A percentile compares a stretch with the other conserved stretches of the same genome.
These are phyloP conservation scores for Cephus rjabovi DNA, from an alignment of 2,888 invertebrate genomes.

Conservation along the genomic window DNA sequence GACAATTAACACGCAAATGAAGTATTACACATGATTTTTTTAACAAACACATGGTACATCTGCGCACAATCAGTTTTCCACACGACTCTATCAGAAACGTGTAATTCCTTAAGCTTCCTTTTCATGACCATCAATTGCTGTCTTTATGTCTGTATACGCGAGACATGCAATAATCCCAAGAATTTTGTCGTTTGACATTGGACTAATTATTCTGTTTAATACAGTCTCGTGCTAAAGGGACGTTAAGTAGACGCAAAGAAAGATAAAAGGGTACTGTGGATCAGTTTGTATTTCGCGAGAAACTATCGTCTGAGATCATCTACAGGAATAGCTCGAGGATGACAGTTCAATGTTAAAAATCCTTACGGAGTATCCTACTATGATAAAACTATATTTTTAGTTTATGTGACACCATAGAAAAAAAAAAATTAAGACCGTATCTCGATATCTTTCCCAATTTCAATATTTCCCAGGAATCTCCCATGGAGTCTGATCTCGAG, in stretches of 20 bases:
- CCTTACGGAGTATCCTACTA: not conserved
- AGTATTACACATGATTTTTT: slow-evolving; percentile 53
- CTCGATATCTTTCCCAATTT: not conserved
- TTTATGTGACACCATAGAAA: not conserved
- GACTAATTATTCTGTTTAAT: not conserved
- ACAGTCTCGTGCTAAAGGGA: not conserved
- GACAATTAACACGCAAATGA: slow-evolving; percentile 62
- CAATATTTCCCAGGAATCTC: not conserved
- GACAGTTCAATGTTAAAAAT: not conserved
- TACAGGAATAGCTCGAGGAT: not conserved
- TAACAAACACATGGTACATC: slow-evolving; percentile 30
- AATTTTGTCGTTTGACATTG: not conserved
- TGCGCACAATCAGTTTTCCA: no score
- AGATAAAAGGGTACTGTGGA: not conserved
- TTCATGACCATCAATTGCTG: not conserved
- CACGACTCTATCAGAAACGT: not conserved
- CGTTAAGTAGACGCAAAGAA: not conserved
- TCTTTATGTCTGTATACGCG: not conserved
- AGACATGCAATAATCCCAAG: not conserved
- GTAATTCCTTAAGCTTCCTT: not conserved
- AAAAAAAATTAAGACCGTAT: not conserved
- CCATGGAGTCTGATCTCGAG: not conserved
- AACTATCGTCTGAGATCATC: not conserved
- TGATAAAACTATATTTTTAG: not conserved
- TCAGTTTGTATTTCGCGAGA: not conserved